Evolutionary conservation across 2,113 vertebrate genomes (phyloP).

Genomic region (Meriones unguiculatus): DNA sequence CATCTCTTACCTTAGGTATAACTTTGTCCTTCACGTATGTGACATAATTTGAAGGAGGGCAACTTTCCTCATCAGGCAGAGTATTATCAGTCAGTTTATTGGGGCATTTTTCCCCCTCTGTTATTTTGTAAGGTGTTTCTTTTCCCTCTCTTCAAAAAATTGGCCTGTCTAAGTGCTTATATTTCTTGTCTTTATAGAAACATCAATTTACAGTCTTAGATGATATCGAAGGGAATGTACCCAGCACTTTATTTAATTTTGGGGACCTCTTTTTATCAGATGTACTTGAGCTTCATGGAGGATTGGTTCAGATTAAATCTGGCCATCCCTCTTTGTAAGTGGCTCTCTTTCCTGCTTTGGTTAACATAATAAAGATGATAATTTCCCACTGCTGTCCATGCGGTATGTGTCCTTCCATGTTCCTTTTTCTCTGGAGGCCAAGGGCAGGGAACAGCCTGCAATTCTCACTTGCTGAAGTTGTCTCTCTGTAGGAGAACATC

Average conservation of each 20-base stretch:
- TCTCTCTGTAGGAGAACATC: not conserved
- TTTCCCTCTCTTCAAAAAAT: constrained; percentile 61
- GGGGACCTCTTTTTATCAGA: constrained; percentile 71
- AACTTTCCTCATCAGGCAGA: constrained; percentile 58
- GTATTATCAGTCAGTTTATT: constrained; percentile 69
- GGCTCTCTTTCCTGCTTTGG: not conserved
- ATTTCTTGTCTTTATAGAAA: constrained; percentile 62
- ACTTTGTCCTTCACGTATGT: constrained; percentile 71
- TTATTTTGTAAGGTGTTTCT: not conserved
- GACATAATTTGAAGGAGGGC: constrained; percentile 56
- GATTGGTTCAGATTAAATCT: constrained; percentile 46
- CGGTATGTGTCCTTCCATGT: not conserved
- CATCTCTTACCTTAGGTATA: constrained; percentile 15
- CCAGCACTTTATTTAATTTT: constrained; percentile 63
- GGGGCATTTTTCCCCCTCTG: constrained; percentile 52
- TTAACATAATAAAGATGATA: constrained; percentile 39
- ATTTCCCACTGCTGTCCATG: not conserved
- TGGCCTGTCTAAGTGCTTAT: constrained; percentile 68
- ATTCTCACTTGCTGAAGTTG: not conserved
- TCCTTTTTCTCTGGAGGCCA: not conserved
- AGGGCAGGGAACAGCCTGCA: not conserved
- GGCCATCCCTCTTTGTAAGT: not conserved
- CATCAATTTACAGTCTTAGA: constrained; percentile 59
- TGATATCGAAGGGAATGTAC: constrained; percentile 64
- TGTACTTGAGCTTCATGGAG: constrained; percentile 36